phyloP scores from a whole-genome alignment of 2,797 vertebrate species.

The Siniperca obscura region DNA sequence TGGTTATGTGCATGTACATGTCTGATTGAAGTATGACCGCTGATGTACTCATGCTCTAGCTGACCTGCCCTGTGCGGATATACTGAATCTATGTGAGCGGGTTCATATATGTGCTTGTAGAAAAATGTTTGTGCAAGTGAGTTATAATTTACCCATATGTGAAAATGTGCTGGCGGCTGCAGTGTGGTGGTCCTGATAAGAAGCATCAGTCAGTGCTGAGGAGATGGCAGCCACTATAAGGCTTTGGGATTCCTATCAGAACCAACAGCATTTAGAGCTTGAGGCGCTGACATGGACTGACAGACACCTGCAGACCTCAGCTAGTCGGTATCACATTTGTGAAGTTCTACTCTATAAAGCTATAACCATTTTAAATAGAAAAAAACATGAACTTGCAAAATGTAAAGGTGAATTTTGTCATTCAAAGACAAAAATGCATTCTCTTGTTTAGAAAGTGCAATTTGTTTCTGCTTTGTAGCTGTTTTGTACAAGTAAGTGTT shows the following conservation, averaged over 20 bases:
- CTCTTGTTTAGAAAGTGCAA: constrained; percentile 4
- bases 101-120: constrained; percentile 41
- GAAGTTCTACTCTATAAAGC: constrained; percentile 24
- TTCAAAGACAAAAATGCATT: not conserved
- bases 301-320: constrained; percentile 78
- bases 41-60: constrained; percentile 3
- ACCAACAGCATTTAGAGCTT: constrained; percentile 76
- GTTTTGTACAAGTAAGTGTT: constrained; percentile 40
- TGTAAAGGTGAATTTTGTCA: not conserved
- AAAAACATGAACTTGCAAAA: constrained; percentile 2
- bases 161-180: constrained; percentile 80
- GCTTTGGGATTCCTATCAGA: constrained; percentile 82
- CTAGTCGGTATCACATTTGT: constrained; percentile 56
- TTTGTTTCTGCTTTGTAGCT: constrained; percentile 33
- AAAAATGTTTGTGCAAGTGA: constrained; percentile 59
- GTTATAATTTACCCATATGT: constrained; percentile 72
- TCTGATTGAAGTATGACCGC: constrained; percentile 1
- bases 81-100: constrained; percentile 14
- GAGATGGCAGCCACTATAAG: constrained; percentile 80
- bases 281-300: constrained; percentile 72
- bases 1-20: not conserved
- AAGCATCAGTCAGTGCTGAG: constrained; percentile 75
- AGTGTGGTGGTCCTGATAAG: constrained; percentile 84
- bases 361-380: constrained; percentile 25
- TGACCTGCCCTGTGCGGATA: not conserved